phyloP scores from a whole-genome alignment of 2,113 vertebrate species.

The Thinocorus orbignyianus region DNA sequence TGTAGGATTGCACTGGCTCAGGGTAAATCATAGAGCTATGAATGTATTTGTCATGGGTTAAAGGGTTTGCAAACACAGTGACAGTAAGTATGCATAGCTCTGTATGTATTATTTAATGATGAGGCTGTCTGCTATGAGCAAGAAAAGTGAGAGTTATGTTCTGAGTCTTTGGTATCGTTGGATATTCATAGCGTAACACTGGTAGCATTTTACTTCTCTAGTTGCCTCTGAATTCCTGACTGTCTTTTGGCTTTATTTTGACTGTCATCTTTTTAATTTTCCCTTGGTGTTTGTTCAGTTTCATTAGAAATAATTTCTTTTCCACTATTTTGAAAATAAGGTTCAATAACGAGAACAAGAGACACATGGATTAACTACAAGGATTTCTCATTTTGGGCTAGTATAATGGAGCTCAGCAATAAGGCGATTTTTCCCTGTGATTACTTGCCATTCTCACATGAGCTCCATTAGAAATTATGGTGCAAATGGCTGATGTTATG shows the following conservation, averaged over 20 bases:
- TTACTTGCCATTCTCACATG: neutral
- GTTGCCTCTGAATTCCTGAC: neutral
- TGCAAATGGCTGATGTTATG: neutral
- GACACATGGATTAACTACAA: neutral
- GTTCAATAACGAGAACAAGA: neutral
- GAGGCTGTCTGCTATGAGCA: neutral
- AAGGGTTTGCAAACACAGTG: neutral
- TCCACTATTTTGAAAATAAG: neutral
- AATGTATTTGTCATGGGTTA: neutral
- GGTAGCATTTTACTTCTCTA: neutral
- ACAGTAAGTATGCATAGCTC: neutral
- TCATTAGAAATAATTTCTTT: neutral
- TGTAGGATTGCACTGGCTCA: neutral
- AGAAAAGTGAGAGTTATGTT: neutral
- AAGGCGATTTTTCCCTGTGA: neutral
- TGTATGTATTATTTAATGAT: neutral
- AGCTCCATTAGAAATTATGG: neutral
- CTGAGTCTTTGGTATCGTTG: neutral
- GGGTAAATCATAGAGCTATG: neutral
- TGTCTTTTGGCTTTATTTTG: neutral
- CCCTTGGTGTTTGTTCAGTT: neutral
- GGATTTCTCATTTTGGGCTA: neutral
- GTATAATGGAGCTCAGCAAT: neutral
- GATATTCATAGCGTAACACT: neutral
- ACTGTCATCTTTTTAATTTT: neutral